phyloP scores from a whole-genome alignment of 2,797 vertebrate genomes.

The Neosalanx taihuensis region DNA sequence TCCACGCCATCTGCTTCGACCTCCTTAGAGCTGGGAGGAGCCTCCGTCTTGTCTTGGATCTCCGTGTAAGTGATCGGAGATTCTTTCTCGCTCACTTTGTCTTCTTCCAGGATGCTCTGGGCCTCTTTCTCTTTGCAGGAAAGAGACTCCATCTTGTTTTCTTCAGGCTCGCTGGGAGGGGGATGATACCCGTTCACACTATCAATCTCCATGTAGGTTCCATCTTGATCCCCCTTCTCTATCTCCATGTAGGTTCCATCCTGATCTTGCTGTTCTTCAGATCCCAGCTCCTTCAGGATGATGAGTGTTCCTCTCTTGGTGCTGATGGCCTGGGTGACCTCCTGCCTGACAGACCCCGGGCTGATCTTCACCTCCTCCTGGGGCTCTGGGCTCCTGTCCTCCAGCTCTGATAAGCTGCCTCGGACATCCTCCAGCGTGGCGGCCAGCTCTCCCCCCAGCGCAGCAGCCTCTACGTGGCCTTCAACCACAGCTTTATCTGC shows the following conservation, averaged over 20 bases:
- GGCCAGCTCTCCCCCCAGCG: constrained; percentile 71
- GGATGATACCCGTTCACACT: constrained; percentile 24
- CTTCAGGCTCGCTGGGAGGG: constrained; percentile 16
- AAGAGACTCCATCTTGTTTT: constrained; percentile 13
- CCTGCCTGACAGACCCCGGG: constrained; percentile 70
- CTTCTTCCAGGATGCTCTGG: constrained; percentile 16
- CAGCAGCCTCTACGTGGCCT: constrained; percentile 68
- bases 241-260: constrained; percentile 22
- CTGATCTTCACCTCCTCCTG: constrained; percentile 70
- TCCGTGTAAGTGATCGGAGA: neutral
- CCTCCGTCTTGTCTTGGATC: constrained; percentile 13
- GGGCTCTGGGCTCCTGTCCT: constrained; percentile 59
- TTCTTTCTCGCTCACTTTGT: constrained; percentile 1
- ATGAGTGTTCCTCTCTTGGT: constrained; percentile 77
- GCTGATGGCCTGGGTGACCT: constrained; percentile 76
- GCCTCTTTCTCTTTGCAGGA: constrained; percentile 23
- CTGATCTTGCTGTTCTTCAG: constrained; percentile 28
- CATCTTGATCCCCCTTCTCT: constrained; percentile 16
- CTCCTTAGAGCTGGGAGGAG: constrained; percentile 51
- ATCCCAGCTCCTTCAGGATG: constrained; percentile 81
- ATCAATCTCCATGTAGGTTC: constrained; percentile 1
- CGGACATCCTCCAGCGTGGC: constrained; percentile 75
- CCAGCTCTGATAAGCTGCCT: constrained; percentile 73
- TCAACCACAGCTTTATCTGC: constrained; percentile 76
- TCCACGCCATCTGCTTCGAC: neutral